Percentiles rank a stretch among this genome's conserved stretches.
Conservation (phyloP, 2,113 vertebrate genomes). For the Paradoxurus hermaphroditus region DNA sequence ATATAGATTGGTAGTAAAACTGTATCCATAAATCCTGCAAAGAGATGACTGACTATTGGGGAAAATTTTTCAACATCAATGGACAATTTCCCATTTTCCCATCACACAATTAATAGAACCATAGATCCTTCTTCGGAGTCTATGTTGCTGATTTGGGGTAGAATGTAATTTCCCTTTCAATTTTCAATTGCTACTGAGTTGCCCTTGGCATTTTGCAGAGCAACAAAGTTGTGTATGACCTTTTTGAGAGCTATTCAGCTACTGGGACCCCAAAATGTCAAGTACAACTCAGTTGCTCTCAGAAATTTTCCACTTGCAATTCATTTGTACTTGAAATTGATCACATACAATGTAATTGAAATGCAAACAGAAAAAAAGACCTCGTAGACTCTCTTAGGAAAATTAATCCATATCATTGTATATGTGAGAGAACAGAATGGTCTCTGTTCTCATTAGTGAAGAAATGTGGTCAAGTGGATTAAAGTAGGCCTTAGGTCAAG, state of each 20-base stretch:
- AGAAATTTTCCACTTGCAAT: conserved; percentile 57
- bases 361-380: not conserved
- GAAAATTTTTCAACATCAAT: not conserved
- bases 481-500: not conserved
- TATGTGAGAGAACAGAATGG: not conserved
- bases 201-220: conserved; percentile 63
- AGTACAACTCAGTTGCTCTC: conserved; percentile 49
- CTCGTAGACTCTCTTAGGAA: conserved; percentile 42
- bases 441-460: not conserved
- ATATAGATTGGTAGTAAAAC: not conserved
- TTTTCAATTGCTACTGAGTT: conserved; percentile 29
- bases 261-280: conserved; percentile 71
- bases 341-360: conserved; percentile 32
- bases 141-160: not conserved
- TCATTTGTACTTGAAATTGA: conserved; percentile 53
- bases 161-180: conserved; percentile 54
- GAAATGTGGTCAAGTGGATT: conserved; percentile 15
- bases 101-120: not conserved
- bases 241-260: conserved; percentile 53
- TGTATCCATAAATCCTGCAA: not conserved
- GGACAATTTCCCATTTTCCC: not conserved
- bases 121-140: not conserved
- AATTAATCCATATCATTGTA: not conserved
- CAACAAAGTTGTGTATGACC: conserved; percentile 43
- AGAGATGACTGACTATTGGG: not conserved